A percentile compares a stretch with the other conserved stretches of the same genome.
Conservation (phyloP, 2,113 vertebrate genomes). For the Hystrix brachyura region DNA sequence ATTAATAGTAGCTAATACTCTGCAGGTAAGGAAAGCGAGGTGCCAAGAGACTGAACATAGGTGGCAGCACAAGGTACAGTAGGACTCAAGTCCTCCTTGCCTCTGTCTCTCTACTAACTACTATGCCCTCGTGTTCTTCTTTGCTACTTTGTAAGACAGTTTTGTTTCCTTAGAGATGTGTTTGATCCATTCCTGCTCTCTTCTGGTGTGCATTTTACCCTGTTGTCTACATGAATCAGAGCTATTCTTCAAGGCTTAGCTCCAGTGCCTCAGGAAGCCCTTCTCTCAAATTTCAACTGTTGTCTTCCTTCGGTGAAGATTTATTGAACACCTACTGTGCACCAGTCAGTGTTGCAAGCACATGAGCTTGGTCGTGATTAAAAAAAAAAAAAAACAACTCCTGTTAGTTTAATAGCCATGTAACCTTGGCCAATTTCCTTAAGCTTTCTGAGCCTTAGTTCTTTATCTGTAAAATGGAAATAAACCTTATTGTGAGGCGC, state of each 20-base stretch:
- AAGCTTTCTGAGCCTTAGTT: slow-evolving; percentile 46
- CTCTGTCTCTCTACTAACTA: not conserved
- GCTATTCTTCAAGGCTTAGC: slow-evolving; percentile 1
- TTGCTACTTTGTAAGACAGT: not conserved
- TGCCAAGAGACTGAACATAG: not conserved
- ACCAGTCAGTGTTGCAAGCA: not conserved
- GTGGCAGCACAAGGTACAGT: not conserved
- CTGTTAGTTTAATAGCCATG: not conserved
- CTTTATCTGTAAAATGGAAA: not conserved
- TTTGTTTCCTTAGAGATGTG: not conserved
- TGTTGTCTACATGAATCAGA: not conserved
- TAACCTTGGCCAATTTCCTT: slow-evolving; percentile 17
- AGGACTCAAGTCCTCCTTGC: not conserved
- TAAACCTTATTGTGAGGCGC: slow-evolving; percentile 24
- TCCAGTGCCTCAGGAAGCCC: not conserved
- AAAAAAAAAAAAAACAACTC: not conserved
- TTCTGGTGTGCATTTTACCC: not conserved
- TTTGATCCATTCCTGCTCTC: not conserved
- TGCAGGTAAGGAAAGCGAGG: not conserved
- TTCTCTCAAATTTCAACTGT: not conserved
- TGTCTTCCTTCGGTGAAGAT: not conserved
- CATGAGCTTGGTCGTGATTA: not conserved
- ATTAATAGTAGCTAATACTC: not conserved
- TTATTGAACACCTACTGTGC: not conserved
- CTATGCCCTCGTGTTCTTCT: not conserved